phyloP scores from a whole-genome alignment of 2,113 vertebrate genomes.

The Tylochromis polylepis region DNA sequence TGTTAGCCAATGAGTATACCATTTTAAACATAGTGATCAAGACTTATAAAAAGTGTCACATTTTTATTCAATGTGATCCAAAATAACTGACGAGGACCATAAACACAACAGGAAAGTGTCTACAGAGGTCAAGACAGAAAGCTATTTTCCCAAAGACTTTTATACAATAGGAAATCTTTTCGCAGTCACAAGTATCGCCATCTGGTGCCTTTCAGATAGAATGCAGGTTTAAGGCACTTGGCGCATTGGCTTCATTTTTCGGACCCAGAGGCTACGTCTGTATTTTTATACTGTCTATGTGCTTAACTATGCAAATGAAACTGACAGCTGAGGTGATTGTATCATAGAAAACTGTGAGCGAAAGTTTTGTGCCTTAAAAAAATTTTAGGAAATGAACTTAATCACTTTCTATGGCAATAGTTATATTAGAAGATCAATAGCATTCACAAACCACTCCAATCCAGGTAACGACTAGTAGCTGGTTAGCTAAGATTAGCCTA shows the following conservation, averaged over 20 bases:
- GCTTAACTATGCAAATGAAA: slow-evolving; percentile 6
- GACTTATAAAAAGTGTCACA: neutral
- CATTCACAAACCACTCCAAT: neutral
- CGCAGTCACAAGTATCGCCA: neutral
- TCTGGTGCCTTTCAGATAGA: neutral
- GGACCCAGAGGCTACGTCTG: neutral
- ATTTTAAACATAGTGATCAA: neutral
- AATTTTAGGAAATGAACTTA: neutral
- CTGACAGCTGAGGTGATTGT: slow-evolving; percentile 58
- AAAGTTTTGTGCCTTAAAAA: neutral
- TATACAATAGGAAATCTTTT: neutral
- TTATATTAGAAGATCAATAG: neutral
- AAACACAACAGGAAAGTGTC: neutral
- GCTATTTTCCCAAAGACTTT: neutral
- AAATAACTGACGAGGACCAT: neutral
- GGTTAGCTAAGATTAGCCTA: neutral
- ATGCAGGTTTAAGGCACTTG: neutral
- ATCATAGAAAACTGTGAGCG: neutral
- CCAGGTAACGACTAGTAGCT: neutral
- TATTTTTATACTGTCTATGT: neutral
- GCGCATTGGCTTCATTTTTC: neutral
- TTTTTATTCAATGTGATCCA: neutral
- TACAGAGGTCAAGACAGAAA: neutral
- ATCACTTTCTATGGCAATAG: neutral
- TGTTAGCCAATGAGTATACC: neutral